A percentile compares a stretch with the other conserved stretches of the same genome.
These are phyloP conservation scores for Hoplostethus atlanticus DNA, from an alignment of 2,797 vertebrate species.

Conservation along the genomic window DNA sequence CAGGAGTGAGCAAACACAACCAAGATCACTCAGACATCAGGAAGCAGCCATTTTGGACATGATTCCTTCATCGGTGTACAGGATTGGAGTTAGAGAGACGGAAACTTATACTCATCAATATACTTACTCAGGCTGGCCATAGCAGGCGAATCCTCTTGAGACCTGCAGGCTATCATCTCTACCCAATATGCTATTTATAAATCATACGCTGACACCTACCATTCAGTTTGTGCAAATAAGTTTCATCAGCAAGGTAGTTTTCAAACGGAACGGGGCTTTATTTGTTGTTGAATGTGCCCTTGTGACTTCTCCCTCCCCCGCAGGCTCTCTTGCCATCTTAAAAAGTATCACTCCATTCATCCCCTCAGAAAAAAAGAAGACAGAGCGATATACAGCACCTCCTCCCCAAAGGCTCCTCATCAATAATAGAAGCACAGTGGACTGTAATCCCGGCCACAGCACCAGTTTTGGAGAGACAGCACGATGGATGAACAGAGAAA, in stretches of 20 bases:
- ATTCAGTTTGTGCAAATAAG: slow-evolving; percentile 36
- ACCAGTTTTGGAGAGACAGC: slow-evolving; percentile 38
- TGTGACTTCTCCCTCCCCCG: slow-evolving; percentile 36
- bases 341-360: slow-evolving; percentile 62
- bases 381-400: slow-evolving; percentile 57
- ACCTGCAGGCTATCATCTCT: not conserved
- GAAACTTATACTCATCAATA: slow-evolving; percentile 6
- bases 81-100: slow-evolving; percentile 6
- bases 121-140: not conserved
- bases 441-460: slow-evolving; percentile 65
- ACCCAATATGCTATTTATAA: slow-evolving; percentile 9
- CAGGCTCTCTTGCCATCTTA: slow-evolving; percentile 48
- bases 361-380: slow-evolving; percentile 63
- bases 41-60: slow-evolving; percentile 50
- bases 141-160: not conserved
- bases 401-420: slow-evolving; percentile 72
- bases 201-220: slow-evolving; percentile 13
- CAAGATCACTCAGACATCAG: slow-evolving; percentile 68
- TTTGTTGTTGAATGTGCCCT: slow-evolving; percentile 58
- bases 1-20: slow-evolving; percentile 74
- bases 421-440: slow-evolving; percentile 69
- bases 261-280: slow-evolving; percentile 27
- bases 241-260: slow-evolving; percentile 26
- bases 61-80: slow-evolving; percentile 36
- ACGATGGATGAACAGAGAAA: slow-evolving; percentile 41